These are phyloP conservation scores for Campoletis sonorensis DNA, from an alignment of 1,140 invertebrate genomes.

Conservation along the genomic window DNA sequence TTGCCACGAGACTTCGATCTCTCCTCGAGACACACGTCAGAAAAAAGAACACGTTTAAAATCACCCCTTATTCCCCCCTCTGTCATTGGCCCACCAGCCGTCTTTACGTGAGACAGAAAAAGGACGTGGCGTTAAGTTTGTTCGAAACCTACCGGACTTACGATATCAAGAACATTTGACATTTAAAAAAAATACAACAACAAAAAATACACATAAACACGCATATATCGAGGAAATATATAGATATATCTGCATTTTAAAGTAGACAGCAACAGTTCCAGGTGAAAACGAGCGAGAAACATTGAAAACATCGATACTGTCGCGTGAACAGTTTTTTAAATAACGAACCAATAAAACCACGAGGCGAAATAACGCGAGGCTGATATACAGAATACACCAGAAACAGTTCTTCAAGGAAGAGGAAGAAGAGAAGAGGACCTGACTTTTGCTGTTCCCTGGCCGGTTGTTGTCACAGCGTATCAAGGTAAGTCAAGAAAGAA, in stretches of 20 bases:
- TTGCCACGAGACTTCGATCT: slow-evolving; percentile 73
- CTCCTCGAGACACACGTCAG: slow-evolving; percentile 10
- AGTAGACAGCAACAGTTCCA: background rate
- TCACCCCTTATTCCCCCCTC: background rate
- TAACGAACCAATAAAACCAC: background rate
- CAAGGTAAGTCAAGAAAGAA: slow-evolving; percentile 4
- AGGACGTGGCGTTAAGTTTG: slow-evolving; percentile 38
- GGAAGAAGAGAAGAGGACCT: background rate
- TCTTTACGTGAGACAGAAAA: slow-evolving; percentile 40
- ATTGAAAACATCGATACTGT: background rate
- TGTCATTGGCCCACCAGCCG: slow-evolving; percentile 10
- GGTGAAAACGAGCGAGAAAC: background rate
- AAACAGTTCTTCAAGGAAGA: no score
- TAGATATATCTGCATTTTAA: no score
- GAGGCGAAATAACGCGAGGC: background rate
- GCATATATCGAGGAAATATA: background rate
- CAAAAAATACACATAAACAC: background rate
- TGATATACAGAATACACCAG: background rate
- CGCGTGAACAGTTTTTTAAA: background rate
- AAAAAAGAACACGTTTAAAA: slow-evolving; percentile 48
- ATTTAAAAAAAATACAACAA: background rate
- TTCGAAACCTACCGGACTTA: slow-evolving; percentile 13
- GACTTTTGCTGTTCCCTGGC: background rate
- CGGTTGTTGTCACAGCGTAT: slow-evolving; percentile 13
- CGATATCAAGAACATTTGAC: background rate